Evolutionary conservation across 2,113 vertebrate genomes (phyloP).

Genomic region (Burhinus oedicnemus): DNA sequence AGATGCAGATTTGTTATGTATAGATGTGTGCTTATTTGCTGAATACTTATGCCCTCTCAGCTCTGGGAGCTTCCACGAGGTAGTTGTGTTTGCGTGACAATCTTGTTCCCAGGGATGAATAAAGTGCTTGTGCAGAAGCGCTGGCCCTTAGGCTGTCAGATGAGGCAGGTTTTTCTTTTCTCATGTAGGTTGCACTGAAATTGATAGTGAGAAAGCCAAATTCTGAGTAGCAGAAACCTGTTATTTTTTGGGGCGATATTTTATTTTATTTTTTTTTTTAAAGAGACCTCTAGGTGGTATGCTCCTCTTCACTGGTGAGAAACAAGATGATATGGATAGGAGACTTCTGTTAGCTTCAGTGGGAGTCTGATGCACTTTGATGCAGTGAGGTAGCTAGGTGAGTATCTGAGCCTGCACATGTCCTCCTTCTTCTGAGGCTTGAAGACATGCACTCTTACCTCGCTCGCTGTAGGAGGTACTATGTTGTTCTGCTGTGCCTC

Average conservation of each 20-base stretch:
- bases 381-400: background rate
- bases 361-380: background rate
- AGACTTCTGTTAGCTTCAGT: background rate
- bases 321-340: background rate
- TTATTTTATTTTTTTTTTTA: background rate
- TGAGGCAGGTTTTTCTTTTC: background rate
- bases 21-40: conserved; percentile 6
- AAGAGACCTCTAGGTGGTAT: background rate
- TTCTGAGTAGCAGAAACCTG: background rate
- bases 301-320: background rate
- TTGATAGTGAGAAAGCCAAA: background rate
- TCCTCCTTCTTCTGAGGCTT: background rate
- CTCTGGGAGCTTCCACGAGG: conserved; percentile 7
- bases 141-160: background rate
- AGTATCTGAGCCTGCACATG: background rate
- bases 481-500: background rate
- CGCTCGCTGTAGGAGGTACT: accelerated
- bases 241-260: background rate
- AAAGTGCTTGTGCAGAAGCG: background rate
- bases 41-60: background rate
- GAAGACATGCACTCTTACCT: background rate
- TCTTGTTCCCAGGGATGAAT: conserved; percentile 10
- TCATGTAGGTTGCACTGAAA: background rate
- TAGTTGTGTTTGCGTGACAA: background rate
- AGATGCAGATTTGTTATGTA: conserved; percentile 5